A percentile compares a stretch with the other conserved stretches of the same genome.
Evolutionary conservation across 1,140 invertebrate genomes (phyloP).

Genomic region (Brachionus paranguensis): DNA sequence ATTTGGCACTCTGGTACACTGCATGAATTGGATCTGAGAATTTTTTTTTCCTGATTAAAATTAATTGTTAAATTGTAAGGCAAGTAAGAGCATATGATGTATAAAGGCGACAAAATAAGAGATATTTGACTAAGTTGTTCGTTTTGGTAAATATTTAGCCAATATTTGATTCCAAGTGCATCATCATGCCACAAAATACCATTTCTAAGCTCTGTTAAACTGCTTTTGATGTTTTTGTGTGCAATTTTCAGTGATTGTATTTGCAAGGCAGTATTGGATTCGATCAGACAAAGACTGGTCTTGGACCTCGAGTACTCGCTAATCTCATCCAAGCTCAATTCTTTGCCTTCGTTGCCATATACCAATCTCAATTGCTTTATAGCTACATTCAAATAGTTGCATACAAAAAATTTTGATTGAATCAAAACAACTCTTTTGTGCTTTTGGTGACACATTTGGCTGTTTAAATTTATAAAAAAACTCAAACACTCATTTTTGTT

Average conservation of each 20-base stretch:
- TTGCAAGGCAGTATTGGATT: neutral
- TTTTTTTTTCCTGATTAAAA: neutral
- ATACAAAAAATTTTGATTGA: constrained; percentile 31
- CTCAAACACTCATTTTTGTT: neutral
- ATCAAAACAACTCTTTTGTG: neutral
- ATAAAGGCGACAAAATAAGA: neutral
- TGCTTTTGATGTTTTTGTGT: neutral
- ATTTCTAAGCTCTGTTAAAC: neutral
- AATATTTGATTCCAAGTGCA: neutral
- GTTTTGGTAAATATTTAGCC: neutral
- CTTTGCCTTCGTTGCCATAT: neutral
- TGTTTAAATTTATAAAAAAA: neutral
- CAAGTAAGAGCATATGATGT: constrained; percentile 27
- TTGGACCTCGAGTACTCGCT: neutral
- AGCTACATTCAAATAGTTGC: neutral
- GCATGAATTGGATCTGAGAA: neutral
- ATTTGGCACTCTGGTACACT: neutral
- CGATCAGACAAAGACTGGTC: neutral
- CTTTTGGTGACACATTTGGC: neutral
- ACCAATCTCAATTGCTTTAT: neutral
- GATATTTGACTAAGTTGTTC: neutral
- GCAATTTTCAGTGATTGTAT: neutral
- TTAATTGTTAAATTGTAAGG: neutral
- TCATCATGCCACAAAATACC: constrained; percentile 6
- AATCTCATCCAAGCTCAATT: neutral